A percentile compares a stretch with the other conserved stretches of the same genome.
phyloP scores from a whole-genome alignment of 2,888 invertebrate genomes.

The Liposcelis brunnea region DNA sequence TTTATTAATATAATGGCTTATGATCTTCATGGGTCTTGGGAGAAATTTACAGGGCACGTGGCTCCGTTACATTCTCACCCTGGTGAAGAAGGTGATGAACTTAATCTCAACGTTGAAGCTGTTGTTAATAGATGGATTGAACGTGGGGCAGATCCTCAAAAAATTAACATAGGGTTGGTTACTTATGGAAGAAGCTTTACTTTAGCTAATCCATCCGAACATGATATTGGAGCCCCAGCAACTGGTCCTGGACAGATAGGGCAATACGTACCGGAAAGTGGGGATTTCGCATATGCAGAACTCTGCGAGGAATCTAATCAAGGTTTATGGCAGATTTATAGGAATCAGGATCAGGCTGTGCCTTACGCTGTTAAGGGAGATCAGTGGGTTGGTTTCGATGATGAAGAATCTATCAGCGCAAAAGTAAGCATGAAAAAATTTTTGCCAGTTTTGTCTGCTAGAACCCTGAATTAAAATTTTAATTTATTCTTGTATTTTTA shows the following conservation, averaged over 20 bases:
- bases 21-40: constrained; percentile 54
- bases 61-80: constrained; percentile 36
- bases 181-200: constrained; percentile 53
- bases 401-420: constrained; percentile 19
- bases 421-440: constrained; percentile 23
- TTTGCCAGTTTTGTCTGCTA: too few relatives aligned
- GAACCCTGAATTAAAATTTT: too few relatives aligned
- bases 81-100: constrained; percentile 18
- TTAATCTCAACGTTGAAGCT: constrained; percentile 27
- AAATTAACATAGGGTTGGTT: constrained; percentile 50
- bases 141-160: constrained; percentile 38
- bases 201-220: constrained; percentile 28
- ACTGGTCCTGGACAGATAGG: constrained; percentile 42
- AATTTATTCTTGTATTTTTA: too few relatives aligned
- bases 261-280: constrained; percentile 41
- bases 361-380: constrained; percentile 23
- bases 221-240: constrained; percentile 36
- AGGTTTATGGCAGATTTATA: constrained; percentile 18
- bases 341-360: constrained; percentile 19
- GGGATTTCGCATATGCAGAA: constrained; percentile 41
- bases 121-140: constrained; percentile 34
- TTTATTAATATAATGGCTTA: constrained; percentile 56
- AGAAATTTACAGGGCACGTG: constrained; percentile 44
- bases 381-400: constrained; percentile 26
- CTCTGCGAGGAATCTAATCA: background rate